Conservation (phyloP, 2,113 vertebrate genomes). For the Oryzias woworae region DNA sequence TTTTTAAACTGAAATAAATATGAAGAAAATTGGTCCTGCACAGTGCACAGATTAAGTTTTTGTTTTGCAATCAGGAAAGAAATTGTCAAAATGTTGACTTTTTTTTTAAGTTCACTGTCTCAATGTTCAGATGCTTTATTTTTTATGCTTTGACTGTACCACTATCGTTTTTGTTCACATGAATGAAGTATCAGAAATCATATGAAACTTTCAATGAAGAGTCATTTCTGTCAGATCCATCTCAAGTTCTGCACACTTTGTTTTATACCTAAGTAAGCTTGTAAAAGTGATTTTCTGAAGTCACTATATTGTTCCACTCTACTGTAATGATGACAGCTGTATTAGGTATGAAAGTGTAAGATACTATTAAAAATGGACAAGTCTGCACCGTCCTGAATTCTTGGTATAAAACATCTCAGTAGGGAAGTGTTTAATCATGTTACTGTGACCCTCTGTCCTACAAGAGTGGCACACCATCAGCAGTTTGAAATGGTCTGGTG, state of each 20-base stretch:
- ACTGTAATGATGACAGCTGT: conserved; percentile 2
- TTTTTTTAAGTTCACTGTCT: not conserved
- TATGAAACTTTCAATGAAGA: too few relatives aligned
- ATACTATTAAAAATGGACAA: not conserved
- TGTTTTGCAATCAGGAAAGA: not conserved
- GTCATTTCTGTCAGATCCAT: conserved; percentile 2
- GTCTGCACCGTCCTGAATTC: conserved; percentile 1
- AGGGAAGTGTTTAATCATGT: conserved; percentile 3
- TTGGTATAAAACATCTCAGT: conserved; percentile 4
- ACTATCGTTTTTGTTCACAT: not conserved
- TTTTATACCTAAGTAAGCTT: conserved; percentile 1
- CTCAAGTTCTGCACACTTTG: conserved; percentile 15
- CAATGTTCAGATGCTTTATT: not conserved
- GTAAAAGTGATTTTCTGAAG: too few relatives aligned
- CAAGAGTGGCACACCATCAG: conserved; percentile 13
- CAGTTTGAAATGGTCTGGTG: conserved; percentile 46
- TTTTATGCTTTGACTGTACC: not conserved
- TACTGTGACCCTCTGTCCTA: conserved; percentile 10
- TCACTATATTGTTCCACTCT: conserved; percentile 21
- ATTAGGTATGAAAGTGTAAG: not conserved
- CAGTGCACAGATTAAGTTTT: not conserved
- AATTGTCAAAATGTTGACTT: not conserved
- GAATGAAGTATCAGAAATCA: conserved; percentile 1
- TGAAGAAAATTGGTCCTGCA: not conserved
- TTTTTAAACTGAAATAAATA: too few relatives aligned